Conservation (phyloP, 1,140 invertebrate genomes). For the Pogonognathellus flavescens region DNA sequence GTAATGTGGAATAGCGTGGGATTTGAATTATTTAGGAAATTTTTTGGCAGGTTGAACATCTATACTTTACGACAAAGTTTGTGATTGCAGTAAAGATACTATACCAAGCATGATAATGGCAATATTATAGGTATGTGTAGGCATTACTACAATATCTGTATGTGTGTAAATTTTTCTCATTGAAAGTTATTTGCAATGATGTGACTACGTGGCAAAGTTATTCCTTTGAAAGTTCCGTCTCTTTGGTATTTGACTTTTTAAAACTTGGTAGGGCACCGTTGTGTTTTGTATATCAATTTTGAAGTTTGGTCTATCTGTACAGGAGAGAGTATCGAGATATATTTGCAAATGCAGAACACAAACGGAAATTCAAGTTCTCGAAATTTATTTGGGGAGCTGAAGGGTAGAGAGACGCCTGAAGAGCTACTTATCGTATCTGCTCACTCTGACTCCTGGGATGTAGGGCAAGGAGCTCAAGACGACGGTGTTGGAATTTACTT, state of each 20-base stretch:
- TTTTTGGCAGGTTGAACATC: too few relatives aligned
- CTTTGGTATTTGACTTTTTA: too few relatives aligned
- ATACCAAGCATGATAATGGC: too few relatives aligned
- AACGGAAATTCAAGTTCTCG: slow-evolving; percentile 69
- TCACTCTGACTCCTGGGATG: slow-evolving; percentile 71
- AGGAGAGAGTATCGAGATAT: slow-evolving; percentile 69
- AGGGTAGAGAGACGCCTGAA: slow-evolving; percentile 69
- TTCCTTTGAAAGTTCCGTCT: too few relatives aligned
- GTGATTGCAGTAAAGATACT: too few relatives aligned
- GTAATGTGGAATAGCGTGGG: too few relatives aligned
- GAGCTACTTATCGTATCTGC: slow-evolving; percentile 73
- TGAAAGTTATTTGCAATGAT: neutral
- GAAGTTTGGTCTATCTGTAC: neutral
- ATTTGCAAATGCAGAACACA: slow-evolving; percentile 70
- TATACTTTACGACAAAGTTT: neutral
- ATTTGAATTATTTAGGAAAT: too few relatives aligned
- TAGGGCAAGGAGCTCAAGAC: slow-evolving; percentile 74
- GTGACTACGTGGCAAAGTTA: neutral
- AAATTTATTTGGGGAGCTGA: slow-evolving; percentile 71
- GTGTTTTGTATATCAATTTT: neutral
- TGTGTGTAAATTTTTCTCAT: neutral
- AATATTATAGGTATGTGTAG: too few relatives aligned
- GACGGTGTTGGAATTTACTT: slow-evolving; percentile 71
- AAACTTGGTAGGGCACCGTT: too few relatives aligned
- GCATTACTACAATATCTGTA: too few relatives aligned